Percentiles rank a stretch among this genome's conserved stretches.
Evolutionary conservation across 2,888 invertebrate species (phyloP).

Genomic region (Pyrochroa serraticornis): DNA sequence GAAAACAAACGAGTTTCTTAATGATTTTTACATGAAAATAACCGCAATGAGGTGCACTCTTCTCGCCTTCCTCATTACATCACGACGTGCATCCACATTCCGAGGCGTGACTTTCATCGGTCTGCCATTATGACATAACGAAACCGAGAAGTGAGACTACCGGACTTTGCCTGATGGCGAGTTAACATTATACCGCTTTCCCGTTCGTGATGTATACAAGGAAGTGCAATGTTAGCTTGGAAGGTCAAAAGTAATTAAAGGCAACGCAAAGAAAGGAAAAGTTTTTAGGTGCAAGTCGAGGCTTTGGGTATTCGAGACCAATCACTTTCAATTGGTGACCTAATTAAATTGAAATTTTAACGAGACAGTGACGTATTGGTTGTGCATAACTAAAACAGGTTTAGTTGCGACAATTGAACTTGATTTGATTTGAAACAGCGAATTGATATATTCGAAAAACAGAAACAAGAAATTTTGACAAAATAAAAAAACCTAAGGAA

Average conservation of each 20-base stretch:
- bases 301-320: too few relatives aligned
- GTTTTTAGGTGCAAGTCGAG: constrained; percentile 1
- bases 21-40: constrained; percentile 1
- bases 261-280: constrained; percentile 5
- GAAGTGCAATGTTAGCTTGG: constrained; percentile 2
- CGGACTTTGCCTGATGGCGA: neutral
- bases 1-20: too few relatives aligned
- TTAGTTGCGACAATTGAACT: too few relatives aligned
- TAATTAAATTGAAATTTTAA: too few relatives aligned
- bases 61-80: constrained; percentile 5
- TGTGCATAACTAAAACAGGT: too few relatives aligned
- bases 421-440: too few relatives aligned
- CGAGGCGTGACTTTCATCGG: constrained; percentile 6
- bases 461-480: too few relatives aligned
- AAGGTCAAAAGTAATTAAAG: constrained; percentile 3
- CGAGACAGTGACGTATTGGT: too few relatives aligned
- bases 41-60: neutral
- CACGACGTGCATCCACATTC: constrained; percentile 3
- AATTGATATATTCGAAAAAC: too few relatives aligned
- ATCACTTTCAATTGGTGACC: too few relatives aligned
- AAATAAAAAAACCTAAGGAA: too few relatives aligned
- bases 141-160: constrained; percentile 1
- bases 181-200: neutral
- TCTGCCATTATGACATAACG: constrained; percentile 2
- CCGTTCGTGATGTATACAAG: constrained; percentile 1